Base-by-base conservation (phyloP, 2,113 vertebrate genomes). In the Haemorhous mexicanus region DNA sequence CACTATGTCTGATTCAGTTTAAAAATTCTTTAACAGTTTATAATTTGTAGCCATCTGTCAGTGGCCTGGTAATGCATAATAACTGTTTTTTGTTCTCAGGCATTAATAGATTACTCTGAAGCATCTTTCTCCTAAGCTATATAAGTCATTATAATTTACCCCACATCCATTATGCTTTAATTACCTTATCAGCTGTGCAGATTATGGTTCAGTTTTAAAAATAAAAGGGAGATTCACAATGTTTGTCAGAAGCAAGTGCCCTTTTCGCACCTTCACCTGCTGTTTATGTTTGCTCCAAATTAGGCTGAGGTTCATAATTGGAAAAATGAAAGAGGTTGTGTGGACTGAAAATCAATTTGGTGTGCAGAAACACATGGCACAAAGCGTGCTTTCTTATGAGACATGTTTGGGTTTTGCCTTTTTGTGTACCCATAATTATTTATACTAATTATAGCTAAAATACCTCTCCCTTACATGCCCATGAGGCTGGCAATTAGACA, bases 111-210 rank as follows among this genome's bases (percentile, higher is more conserved):
- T 81, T 91, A 46, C 62, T 87, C 79, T 2, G 12, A 94, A 88
- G 50, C 35, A n/a, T 81, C 69, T 53, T 95, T 93, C 84, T 91
- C 22, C 74, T 89, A 68, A 73, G 14, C 12, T 35, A 52, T 64
- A 74, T 27, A 52, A 77, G 93, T 78, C 76, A 90, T 52, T 90
- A 47, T 56, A 86, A 85, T 92, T 95, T 93, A 84, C 15, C 21
- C 50, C 90, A 30, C 19, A 55, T 88, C 76, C 76, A 90, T 88
- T 93, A 63, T 80, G 44, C 37, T 93, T 93, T 86, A 94, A 93
- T 94, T 96, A 66, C 53, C 79, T 59, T 39, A 80, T 94, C 76
- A 90, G 90, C 84, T 95, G 87, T 91, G 91, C 78, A 93, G 64
- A 90, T 88, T 91, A 92, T 59, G 28, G 61, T 61, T 94, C 17